Evolutionary conservation across 2,797 vertebrate species (phyloP), one percentile per base, ranked within the genome.

Genomic region (Neopelma chrysocephalum): DNA sequence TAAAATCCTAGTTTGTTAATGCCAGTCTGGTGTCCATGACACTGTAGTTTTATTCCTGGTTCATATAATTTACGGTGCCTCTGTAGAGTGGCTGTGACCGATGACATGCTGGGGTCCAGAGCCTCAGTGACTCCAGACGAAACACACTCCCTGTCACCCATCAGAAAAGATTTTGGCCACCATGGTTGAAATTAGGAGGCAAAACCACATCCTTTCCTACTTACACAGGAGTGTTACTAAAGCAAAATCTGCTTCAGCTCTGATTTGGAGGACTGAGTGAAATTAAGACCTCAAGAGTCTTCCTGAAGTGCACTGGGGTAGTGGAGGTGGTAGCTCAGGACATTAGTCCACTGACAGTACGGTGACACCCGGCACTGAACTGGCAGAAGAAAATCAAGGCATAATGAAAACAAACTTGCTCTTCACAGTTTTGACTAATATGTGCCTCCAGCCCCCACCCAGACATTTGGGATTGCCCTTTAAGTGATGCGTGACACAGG

Each of bases 251-350:
- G 15, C 54, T 82, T 84, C 62, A 73, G 73, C 64, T 87, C 48
- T 77, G 31, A 12, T 70, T 73, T 73, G 45, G 42, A 87, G 60
- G 19, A 31, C 38, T 31, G 29, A 45, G 38, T 29, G 26, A 56
- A 92, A 27, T n/a, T 20, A 51, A 38, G 71, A 32, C 62, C 77
- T 69, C 32, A 26, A 6, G 65, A 57, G 19, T 15, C 53, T 38
- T 61, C 23, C 43, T 57, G 36, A 20, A n/a, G 64, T 0, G 0
- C 4, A 0, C 48, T 45, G 29, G 38, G 16, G 23, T 50, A n/a
- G 65, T 9, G 0, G 10, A 38, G 38, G 13, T 25, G 10, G 61
- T 13, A 26, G 18, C 82, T 78, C 32, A 20, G 42, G 36, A 53
- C 50, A 6, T 45, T 64, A 9, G 11, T 88, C 10, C 22, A 12